phyloP scores from a whole-genome alignment of 2,113 vertebrate genomes.

The Pitta sordida region DNA sequence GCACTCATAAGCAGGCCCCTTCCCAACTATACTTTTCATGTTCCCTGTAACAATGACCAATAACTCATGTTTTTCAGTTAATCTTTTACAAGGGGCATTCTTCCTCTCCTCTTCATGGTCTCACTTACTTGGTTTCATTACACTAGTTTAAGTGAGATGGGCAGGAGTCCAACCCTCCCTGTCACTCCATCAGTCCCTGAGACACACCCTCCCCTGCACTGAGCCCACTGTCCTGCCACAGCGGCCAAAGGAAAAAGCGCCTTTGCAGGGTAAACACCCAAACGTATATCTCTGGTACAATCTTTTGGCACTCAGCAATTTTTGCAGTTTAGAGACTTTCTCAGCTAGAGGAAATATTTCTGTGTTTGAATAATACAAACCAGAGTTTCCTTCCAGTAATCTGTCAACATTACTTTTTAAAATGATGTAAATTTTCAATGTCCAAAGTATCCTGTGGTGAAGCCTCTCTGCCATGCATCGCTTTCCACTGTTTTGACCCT shows the following conservation, averaged over 20 bases:
- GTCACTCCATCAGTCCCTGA: neutral
- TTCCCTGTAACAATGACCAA: neutral
- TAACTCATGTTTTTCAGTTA: neutral
- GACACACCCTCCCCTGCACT: neutral
- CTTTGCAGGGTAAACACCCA: neutral
- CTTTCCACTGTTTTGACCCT: neutral
- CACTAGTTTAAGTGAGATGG: neutral
- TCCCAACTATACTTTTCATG: neutral
- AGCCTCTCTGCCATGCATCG: accelerated
- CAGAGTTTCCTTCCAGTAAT: neutral
- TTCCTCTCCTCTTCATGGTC: neutral
- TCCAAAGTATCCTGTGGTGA: neutral
- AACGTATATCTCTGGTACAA: neutral
- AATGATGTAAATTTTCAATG: neutral
- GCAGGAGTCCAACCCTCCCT: neutral
- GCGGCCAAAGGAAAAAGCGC: neutral
- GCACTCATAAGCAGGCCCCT: neutral
- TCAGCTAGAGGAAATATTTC: neutral
- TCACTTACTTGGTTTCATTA: neutral
- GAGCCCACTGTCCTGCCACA: neutral
- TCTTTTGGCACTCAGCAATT: neutral
- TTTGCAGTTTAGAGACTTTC: neutral
- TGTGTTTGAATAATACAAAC: neutral
- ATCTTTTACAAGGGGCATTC: neutral
- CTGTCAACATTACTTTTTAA: neutral